Evolutionary conservation across 2,113 vertebrate species (phyloP), one percentile per base, ranked within the genome.

Genomic region (Xenopus laevis): DNA sequence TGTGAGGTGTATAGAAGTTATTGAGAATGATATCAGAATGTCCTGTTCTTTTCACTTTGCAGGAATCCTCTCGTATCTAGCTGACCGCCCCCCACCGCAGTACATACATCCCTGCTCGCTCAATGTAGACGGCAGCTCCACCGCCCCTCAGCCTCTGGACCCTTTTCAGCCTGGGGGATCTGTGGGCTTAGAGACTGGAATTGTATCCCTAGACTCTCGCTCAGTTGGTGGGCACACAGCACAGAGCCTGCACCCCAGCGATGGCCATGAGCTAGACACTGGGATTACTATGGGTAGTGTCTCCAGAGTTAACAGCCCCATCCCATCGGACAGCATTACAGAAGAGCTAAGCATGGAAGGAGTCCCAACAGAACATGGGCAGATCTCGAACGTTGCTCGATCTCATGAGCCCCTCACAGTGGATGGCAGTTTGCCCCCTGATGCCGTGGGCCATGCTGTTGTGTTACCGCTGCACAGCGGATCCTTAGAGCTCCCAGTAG

Each of bases 41-140:
- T 44, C 8, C 4, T 55, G 53, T 10, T 10, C 16, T 77, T 65
- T 78, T 17, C 3, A 78, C 78, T 75, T 70, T 6, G 45, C 77
- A 99, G 97, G 97, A 80, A 98, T 99, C 82, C 83, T 99, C 77
- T 99, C 97, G 45, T 99, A 99, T 74, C 86, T 99, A 87, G 96
- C 97, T 27, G 97, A 99, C 85, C 93, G 97, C 81, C 97, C 97
- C 57, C 96, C 97, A 17, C 97, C 97, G 80, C 97, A 99, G 73
- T 99, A 99, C 80, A 96, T 99, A 82, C 97, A 99, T 78, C 96
- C 96, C 69, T 96, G 94, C 87, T 93, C 93, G 78, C 90, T 98
- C 69, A 98, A 92, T 79, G 95, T 98, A 64, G 97, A 98, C 40
- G 92, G 91, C 55, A 94, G 81, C 55, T 68, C 89, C 83, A 96